A percentile compares a stretch with the other conserved stretches of the same genome.
phyloP scores from a whole-genome alignment of 2,888 invertebrate genomes.

The Nebria salina region DNA sequence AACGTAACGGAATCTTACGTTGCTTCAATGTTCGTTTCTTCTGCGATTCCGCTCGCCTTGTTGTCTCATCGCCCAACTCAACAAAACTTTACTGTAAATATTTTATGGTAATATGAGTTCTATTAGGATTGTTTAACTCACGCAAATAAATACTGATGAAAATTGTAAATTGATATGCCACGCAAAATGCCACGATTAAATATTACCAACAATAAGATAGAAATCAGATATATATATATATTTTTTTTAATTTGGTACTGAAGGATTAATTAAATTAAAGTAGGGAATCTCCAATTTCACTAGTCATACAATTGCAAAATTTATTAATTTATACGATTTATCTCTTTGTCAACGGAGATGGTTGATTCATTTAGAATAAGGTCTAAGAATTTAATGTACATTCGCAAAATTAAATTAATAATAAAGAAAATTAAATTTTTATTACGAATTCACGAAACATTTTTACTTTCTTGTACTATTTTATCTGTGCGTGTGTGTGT shows the following conservation, averaged over 20 bases:
- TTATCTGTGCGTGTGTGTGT: too few relatives aligned
- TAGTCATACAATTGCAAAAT: too few relatives aligned
- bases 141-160: background rate
- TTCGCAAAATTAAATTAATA: too few relatives aligned
- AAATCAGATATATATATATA: background rate
- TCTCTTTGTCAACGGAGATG: too few relatives aligned
- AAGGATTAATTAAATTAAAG: too few relatives aligned
- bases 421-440: too few relatives aligned
- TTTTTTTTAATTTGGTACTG: background rate
- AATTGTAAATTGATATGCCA: background rate
- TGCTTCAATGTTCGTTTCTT: background rate
- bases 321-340: too few relatives aligned
- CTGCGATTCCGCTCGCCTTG: background rate
- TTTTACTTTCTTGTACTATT: too few relatives aligned
- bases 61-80: background rate
- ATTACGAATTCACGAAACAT: too few relatives aligned
- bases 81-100: slow-evolving; percentile 6
- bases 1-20: background rate
- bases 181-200: background rate
- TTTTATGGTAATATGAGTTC: slow-evolving; percentile 13
- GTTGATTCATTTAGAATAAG: too few relatives aligned
- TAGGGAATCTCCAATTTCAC: too few relatives aligned
- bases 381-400: too few relatives aligned
- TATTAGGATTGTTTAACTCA: slow-evolving; percentile 3
- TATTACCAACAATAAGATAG: background rate